These are phyloP conservation scores for Monarcha castaneiventris DNA, from an alignment of 2,113 vertebrate species.

Conservation along the genomic window DNA sequence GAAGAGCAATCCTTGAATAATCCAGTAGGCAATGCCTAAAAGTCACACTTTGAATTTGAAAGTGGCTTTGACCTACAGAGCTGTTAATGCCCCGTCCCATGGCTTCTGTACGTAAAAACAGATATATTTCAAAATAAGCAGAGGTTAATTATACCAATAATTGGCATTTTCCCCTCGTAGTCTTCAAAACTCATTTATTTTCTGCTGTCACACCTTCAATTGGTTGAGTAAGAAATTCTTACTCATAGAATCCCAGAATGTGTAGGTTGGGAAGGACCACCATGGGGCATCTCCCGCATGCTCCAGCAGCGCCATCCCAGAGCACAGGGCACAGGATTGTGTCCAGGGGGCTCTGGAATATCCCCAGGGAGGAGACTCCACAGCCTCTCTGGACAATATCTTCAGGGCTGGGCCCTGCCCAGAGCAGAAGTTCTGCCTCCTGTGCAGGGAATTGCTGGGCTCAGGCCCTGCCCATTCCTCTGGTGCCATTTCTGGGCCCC, in stretches of 20 bases:
- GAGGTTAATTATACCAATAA: not conserved
- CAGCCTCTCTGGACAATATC: not conserved
- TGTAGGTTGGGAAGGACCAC: not conserved
- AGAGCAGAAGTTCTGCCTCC: not conserved
- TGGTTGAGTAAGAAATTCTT: not conserved
- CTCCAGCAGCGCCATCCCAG: not conserved
- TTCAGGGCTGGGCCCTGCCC: not conserved
- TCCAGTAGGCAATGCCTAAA: not conserved
- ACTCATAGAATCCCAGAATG: not conserved
- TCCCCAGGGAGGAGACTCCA: not conserved
- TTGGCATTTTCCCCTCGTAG: not conserved
- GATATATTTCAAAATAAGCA: not conserved
- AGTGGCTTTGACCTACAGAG: not conserved
- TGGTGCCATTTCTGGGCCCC: not conserved
- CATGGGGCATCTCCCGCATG: not conserved
- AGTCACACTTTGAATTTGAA: not conserved
- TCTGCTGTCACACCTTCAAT: not conserved
- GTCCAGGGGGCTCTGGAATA: not conserved
- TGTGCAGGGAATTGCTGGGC: not conserved
- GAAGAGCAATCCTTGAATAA: not conserved
- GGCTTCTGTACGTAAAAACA: not conserved
- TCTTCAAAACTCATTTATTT: not conserved
- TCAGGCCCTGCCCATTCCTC: fast-evolving
- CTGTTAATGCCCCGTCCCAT: not conserved
- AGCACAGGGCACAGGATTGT: not conserved